A percentile compares a stretch with the other conserved stretches of the same genome.
These are phyloP conservation scores for Heliangelus exortis DNA, from an alignment of 2,797 vertebrate species.

Conservation along the genomic window DNA sequence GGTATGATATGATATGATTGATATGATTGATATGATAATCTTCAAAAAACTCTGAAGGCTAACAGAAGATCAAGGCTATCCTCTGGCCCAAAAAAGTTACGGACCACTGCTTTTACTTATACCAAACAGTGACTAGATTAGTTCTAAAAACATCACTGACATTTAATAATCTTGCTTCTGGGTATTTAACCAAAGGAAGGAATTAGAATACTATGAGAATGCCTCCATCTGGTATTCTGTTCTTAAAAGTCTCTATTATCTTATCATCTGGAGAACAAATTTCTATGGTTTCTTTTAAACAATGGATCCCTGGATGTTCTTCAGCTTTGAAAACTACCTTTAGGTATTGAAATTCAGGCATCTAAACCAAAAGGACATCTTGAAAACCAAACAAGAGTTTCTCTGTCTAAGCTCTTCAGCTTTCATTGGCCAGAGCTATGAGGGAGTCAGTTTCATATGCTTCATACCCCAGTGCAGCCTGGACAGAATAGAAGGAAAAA, in stretches of 20 bases:
- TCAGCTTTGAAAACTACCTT: not conserved
- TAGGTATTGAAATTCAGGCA: not conserved
- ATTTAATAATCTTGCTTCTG: not conserved
- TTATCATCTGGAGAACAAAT: not conserved
- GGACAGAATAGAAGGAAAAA: not conserved
- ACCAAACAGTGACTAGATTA: not conserved
- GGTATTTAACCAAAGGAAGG: not conserved
- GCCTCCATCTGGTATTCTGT: not conserved
- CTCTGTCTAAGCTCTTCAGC: not conserved
- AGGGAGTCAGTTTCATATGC: not conserved
- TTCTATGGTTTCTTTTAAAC: not conserved
- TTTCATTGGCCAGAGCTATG: not conserved
- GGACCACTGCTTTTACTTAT: not conserved
- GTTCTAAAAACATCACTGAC: not conserved
- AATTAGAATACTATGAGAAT: not conserved
- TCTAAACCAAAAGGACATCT: not conserved
- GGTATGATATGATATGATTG: not conserved
- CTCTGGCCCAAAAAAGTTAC: not conserved
- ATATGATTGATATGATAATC: not conserved
- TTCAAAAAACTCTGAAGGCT: not conserved
- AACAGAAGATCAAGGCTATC: not conserved
- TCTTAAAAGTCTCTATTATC: not conserved
- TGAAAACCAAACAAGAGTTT: not conserved
- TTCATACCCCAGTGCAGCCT: not conserved
- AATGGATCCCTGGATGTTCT: not conserved